phyloP scores from a whole-genome alignment of 1,140 invertebrate genomes.

The Drosophila sp. region DNA sequence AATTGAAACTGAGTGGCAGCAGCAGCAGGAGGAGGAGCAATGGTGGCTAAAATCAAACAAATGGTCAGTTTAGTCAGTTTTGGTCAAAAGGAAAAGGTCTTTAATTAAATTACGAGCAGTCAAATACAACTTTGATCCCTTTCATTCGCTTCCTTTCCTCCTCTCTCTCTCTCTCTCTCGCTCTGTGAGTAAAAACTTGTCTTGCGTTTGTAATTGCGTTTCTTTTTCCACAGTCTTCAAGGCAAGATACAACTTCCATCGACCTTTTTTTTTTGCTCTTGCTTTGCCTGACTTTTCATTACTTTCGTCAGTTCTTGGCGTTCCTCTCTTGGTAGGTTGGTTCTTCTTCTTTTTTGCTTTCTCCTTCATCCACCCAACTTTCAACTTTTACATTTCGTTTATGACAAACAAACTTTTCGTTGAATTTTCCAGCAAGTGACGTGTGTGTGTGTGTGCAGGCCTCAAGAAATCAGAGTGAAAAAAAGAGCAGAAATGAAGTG shows the following conservation, averaged over 20 bases:
- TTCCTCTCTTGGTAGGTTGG: conserved; percentile 41
- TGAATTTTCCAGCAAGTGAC: conserved; percentile 52
- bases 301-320: conserved; percentile 58
- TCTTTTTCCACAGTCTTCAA: conserved; percentile 56
- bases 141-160: conserved; percentile 24
- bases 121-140: conserved; percentile 79
- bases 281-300: conserved; percentile 65
- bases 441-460: conserved; percentile 45
- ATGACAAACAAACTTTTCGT: conserved; percentile 74
- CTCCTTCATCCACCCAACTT: not conserved
- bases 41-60: conserved; percentile 44
- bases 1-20: conserved; percentile 62
- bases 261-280: conserved; percentile 14
- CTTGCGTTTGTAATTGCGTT: conserved; percentile 73
- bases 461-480: conserved; percentile 43
- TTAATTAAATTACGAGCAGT: conserved; percentile 76
- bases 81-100: conserved; percentile 67
- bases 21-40: not conserved
- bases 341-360: conserved; percentile 44
- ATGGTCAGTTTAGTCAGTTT: conserved; percentile 49
- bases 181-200: conserved; percentile 53
- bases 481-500: conserved; percentile 64
- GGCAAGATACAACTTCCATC: conserved; percentile 38
- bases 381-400: conserved; percentile 51
- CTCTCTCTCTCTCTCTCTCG: conserved; percentile 14